Base-by-base conservation (phyloP, 2,888 invertebrate species). In the Polydrusus tereticollis region DNA sequence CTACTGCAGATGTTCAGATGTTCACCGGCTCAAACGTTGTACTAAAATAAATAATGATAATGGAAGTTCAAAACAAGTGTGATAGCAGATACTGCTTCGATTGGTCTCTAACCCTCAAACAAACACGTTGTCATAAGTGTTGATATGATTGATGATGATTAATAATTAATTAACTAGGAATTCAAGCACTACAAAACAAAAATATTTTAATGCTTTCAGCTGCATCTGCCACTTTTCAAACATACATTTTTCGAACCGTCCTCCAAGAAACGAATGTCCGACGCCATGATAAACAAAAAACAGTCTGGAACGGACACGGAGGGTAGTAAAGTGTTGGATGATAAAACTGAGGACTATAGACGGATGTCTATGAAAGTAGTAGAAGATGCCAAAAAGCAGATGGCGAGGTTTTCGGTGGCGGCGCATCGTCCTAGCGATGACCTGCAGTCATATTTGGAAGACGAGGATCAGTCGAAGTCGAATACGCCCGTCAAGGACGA, bases 401-500 rank as follows among this genome's bases (percentile, higher is more conserved):
- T 72, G 20, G 26, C 45, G 2, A 38, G 60, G 6, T 36, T 72
- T 16, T 68, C 68, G 0, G 20, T 60, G 3, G 21, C 20, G 10
- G 29, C 45, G 1, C 20, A 26, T 3, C 21, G 0, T 10, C 36
- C 16, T 12, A 52, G 5, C 29, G 18, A 10, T 5, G 55, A 29
- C n/a, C 14, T 18, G 5, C 10, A 43, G 20, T 0, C 12, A 10
- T 23, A 47, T 47, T 6, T 59, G 16, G 47, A 16, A 14, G 18
- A 7, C 1, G 59, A 62, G 0, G 69, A 72, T 6, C 33, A 29
- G 6, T 12, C 21, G 6, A 60, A 62, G 33, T 69, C 74, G 20
- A 55, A 50, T 21, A 72, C 67, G 1, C 72, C 74, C 2, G n/a
- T 76, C n/a, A 72, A 72, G 23, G 74, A 74, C 20, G 74, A 76